phyloP scores from a whole-genome alignment of 2,113 vertebrate species.

The Limnothrissa miodon region DNA sequence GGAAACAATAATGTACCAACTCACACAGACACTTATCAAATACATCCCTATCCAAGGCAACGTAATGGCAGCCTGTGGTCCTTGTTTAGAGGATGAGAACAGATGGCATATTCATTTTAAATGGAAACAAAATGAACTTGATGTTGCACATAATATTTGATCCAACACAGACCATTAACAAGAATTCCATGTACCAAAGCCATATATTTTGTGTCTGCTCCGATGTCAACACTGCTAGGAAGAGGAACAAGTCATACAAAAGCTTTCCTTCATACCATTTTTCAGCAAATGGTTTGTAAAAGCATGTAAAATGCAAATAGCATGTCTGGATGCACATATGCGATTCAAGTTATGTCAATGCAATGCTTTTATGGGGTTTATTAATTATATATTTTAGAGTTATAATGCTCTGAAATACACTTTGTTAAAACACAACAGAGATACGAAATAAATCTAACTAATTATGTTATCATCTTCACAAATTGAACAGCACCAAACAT shows the following conservation, averaged over 20 bases:
- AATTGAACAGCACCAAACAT: neutral
- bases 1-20: neutral
- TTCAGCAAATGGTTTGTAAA: neutral
- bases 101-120: conserved; percentile 14
- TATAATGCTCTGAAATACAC: neutral
- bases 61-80: neutral
- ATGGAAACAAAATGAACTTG: conserved; percentile 12
- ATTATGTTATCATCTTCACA: neutral
- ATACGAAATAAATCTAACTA: neutral
- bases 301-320: neutral
- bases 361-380: neutral
- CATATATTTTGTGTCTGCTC: conserved; percentile 4
- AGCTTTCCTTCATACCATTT: neutral
- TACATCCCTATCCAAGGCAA: neutral
- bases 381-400: neutral
- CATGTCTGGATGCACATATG: neutral
- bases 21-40: neutral
- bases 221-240: neutral
- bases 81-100: neutral
- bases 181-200: conserved; percentile 5
- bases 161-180: conserved; percentile 1
- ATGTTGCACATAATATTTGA: conserved; percentile 18
- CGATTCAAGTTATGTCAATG: neutral
- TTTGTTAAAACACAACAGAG: neutral
- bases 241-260: neutral